phyloP scores from a whole-genome alignment of 2,797 vertebrate genomes.

The Ambastaia sidthimunki region DNA sequence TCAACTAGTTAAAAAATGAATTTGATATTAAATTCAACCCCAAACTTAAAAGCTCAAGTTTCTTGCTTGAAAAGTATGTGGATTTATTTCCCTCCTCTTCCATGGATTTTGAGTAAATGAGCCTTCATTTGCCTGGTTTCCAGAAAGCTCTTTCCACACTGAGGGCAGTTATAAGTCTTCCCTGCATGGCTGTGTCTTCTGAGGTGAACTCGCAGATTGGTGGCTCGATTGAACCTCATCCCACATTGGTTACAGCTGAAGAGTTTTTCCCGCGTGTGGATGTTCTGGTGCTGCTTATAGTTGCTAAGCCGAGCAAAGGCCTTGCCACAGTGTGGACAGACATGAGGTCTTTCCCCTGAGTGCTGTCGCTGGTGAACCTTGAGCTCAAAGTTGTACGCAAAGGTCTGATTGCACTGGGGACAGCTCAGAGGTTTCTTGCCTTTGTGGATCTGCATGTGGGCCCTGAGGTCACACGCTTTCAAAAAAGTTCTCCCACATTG shows the following conservation, averaged over 20 bases:
- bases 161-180: conserved; percentile 53
- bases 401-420: conserved; percentile 52
- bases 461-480: conserved; percentile 49
- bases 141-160: conserved; percentile 59
- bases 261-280: conserved; percentile 61
- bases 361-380: conserved; percentile 59
- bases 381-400: conserved; percentile 55
- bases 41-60: neutral
- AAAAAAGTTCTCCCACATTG: conserved; percentile 55
- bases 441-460: conserved; percentile 53
- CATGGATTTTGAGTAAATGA: conserved; percentile 58
- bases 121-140: conserved; percentile 55
- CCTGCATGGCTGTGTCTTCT: conserved; percentile 59
- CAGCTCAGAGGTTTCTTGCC: conserved; percentile 57
- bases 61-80: neutral
- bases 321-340: conserved; percentile 61
- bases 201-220: conserved; percentile 61
- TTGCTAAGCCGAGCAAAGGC: conserved; percentile 60
- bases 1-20: conserved; percentile 5
- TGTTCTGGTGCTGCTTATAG: conserved; percentile 63
- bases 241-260: conserved; percentile 62
- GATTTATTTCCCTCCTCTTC: conserved; percentile 47
- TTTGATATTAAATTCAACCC: neutral
- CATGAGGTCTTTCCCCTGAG: conserved; percentile 59
- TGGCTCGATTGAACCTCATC: conserved; percentile 63